Evolutionary conservation across 2,888 invertebrate genomes (phyloP).

Genomic region (Tetheella fluctuosa): DNA sequence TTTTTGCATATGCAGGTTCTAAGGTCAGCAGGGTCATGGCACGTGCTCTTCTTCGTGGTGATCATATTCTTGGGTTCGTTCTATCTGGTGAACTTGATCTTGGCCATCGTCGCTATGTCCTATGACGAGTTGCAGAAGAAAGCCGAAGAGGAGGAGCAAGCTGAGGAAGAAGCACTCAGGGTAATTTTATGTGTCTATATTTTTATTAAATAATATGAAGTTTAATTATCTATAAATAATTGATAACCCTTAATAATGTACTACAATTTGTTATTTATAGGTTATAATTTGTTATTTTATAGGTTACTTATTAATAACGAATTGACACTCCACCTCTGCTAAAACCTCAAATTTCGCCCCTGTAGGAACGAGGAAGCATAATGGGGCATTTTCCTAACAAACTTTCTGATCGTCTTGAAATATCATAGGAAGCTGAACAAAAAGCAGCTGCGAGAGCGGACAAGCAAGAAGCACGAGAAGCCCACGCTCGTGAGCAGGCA

Average conservation of each 20-base stretch:
- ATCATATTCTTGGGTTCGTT: conserved; percentile 99
- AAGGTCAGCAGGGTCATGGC: conserved; percentile 98
- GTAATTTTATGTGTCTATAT: conserved; percentile 69
- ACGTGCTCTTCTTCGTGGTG: conserved; percentile 98
- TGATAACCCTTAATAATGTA: no score
- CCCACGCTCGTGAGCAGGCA: conserved; percentile 85
- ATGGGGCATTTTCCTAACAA: neutral
- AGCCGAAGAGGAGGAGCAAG: conserved; percentile 97
- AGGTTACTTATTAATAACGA: no score
- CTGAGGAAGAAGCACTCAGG: conserved; percentile 96
- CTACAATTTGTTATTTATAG: no score
- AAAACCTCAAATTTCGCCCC: no score
- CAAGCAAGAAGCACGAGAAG: conserved; percentile 85
- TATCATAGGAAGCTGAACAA: conserved; percentile 91
- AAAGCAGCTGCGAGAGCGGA: conserved; percentile 89
- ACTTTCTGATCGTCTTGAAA: neutral
- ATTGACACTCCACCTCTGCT: no score
- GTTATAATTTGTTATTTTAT: no score
- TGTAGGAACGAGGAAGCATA: neutral
- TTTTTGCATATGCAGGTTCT: conserved; percentile 86
- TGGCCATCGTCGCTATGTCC: conserved; percentile 99
- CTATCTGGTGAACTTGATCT: conserved; percentile 99
- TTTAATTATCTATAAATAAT: no score
- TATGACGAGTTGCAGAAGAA: conserved; percentile 99
- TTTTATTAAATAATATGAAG: no score